These are phyloP conservation scores for Drepanosiphum platanoidis DNA, from an alignment of 2,888 invertebrate genomes.

Conservation along the genomic window DNA sequence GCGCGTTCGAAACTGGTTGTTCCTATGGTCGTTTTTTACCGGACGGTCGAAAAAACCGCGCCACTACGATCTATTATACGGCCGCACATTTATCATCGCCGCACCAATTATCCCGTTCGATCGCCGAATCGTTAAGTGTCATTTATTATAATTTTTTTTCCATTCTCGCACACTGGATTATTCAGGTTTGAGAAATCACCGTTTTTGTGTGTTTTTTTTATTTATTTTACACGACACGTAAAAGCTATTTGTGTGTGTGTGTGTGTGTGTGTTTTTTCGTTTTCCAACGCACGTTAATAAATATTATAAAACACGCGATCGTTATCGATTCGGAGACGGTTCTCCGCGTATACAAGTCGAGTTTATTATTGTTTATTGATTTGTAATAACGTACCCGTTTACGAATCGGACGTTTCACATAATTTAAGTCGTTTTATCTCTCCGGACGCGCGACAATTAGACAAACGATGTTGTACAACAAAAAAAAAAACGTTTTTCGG, in stretches of 20 bases:
- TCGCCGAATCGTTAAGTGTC: neutral
- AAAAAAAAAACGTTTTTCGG: too few species aligned
- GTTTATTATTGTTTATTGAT: too few species aligned
- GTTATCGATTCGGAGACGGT: neutral
- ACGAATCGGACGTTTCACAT: too few species aligned
- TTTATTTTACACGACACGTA: neutral
- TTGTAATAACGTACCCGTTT: too few species aligned
- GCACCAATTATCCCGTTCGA: conserved; percentile 18
- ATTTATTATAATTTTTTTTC: too few species aligned
- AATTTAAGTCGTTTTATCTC: too few species aligned
- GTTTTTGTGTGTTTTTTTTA: conserved; percentile 3
- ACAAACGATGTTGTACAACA: too few species aligned
- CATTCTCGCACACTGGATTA: too few species aligned
- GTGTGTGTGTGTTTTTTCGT: too few species aligned
- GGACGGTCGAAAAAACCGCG: neutral
- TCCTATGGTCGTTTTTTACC: neutral
- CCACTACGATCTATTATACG: neutral
- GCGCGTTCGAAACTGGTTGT: conserved; percentile 4
- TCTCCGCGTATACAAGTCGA: neutral
- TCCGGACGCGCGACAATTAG: too few species aligned
- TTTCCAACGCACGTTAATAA: neutral
- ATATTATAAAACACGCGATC: neutral
- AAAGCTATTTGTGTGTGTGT: neutral
- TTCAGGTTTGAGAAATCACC: neutral
- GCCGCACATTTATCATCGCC: too few species aligned